phyloP scores from a whole-genome alignment of 2,113 vertebrate genomes.

The Chascanopsetta lugubris region DNA sequence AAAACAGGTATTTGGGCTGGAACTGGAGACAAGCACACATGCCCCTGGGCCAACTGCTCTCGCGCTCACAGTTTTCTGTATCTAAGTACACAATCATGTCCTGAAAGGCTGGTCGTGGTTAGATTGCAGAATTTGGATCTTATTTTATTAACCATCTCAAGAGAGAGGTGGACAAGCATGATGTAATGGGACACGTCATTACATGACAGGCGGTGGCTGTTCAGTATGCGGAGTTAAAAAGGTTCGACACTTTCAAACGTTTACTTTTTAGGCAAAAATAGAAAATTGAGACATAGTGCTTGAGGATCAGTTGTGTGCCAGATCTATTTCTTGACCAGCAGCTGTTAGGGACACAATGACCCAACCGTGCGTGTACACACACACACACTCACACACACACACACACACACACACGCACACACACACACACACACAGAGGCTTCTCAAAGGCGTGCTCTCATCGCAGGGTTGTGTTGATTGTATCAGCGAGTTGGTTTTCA shows the following conservation, averaged over 20 bases:
- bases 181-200: constrained; percentile 6
- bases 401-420: too few relatives aligned
- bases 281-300: constrained; percentile 8
- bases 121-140: background rate
- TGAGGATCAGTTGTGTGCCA: constrained; percentile 8
- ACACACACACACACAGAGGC: background rate
- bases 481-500: background rate
- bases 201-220: background rate
- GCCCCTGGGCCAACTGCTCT: background rate
- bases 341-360: constrained; percentile 23
- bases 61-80: background rate
- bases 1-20: constrained; percentile 19
- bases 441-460: constrained; percentile 1
- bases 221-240: background rate
- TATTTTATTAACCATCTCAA: background rate
- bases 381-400: too few relatives aligned
- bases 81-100: constrained; percentile 3
- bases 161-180: constrained; percentile 5
- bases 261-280: background rate
- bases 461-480: background rate
- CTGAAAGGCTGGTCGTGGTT: background rate
- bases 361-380: too few relatives aligned
- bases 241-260: background rate
- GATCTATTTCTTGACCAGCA: constrained; percentile 34
- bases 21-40: background rate